Conservation (phyloP, 23 tunicate species). For the Diplosoma virens region DNA sequence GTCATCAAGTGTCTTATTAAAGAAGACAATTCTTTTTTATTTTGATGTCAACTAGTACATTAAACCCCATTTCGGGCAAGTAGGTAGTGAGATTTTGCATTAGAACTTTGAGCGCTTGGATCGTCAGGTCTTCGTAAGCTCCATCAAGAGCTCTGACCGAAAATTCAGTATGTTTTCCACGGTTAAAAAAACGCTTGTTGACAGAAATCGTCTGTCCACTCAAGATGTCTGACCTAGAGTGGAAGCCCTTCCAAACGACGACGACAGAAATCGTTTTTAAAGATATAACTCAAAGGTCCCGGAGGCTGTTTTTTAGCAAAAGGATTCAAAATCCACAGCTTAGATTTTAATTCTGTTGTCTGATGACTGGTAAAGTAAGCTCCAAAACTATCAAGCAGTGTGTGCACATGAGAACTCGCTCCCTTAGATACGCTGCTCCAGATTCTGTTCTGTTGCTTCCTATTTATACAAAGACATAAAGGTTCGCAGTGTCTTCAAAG, state of each 20-base stretch:
- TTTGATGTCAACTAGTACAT: conserved; percentile 52
- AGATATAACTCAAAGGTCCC: conserved; percentile 34
- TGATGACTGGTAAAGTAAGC: neutral
- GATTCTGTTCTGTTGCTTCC: conserved; percentile 5
- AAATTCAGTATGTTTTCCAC: conserved; percentile 44
- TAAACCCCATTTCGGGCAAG: conserved; percentile 53
- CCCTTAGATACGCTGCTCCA: conserved; percentile 28
- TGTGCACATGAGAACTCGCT: conserved; percentile 1
- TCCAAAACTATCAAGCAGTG: too few species aligned
- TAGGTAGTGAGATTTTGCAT: conserved; percentile 26
- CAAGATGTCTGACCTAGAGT: too few species aligned
- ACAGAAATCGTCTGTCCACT: neutral
- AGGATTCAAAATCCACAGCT: conserved; percentile 39
- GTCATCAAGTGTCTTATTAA: conserved; percentile 46
- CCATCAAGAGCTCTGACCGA: conserved; percentile 31
- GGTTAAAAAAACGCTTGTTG: neutral
- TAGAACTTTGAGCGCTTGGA: conserved; percentile 29
- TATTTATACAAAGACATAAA: conserved; percentile 16
- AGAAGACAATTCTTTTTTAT: conserved; percentile 30
- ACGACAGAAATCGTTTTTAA: neutral
- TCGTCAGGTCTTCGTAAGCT: conserved; percentile 24
- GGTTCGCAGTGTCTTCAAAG: conserved; percentile 35
- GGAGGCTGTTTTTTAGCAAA: conserved; percentile 42
- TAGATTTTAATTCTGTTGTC: conserved; percentile 26
- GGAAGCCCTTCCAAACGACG: too few species aligned